Evolutionary conservation across 2,113 vertebrate genomes (phyloP), one percentile per base, ranked within the genome.

Genomic region (Calyptomena viridis): DNA sequence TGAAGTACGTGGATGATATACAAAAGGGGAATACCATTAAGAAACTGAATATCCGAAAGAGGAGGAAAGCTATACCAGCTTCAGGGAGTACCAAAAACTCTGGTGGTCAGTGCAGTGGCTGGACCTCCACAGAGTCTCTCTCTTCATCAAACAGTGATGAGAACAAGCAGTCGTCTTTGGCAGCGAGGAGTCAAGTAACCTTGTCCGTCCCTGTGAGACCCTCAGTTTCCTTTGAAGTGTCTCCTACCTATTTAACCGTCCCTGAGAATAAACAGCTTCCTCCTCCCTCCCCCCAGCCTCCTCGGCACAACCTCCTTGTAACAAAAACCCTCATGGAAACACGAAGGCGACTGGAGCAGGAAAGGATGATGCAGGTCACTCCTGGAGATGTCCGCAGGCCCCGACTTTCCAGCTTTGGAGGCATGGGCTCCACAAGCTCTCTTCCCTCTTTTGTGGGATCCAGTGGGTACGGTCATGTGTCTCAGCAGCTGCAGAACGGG

Each of bases 251-350:
- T 55, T 92, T 98, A 55, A 97, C 94, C 24, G 7, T 98, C 33
- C 90, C 98, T 0, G 99, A 99, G 91, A 98, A 97, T 52, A 98
- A 98, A 81, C 98, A 98, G 46, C 98, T 99, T 72, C 98, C 98
- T 11, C 99, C 99, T 49, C 98, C 98, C 12, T 99, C 99, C 2
- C 99, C 99, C 2, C 97, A 99, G 69, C 98, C 98, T 81, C 98
- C 98, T 47, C 98, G 97, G 35, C 99, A 99, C 96, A 99, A 99
- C 95, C 98, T 98, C 77, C 99, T 98, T 92, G 99, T 99, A 94
- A 99, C 99, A 96, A 99, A 99, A 98, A 99, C 99, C 2, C 98
- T 99, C 58, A 99, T 99, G 99, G 99, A 99, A 97, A 99, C 99
- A 0, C 98, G 99, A 22, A 98, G 98, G 37, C 98, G 99, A 33